Evolutionary conservation across 2,113 vertebrate genomes (phyloP), one percentile per base, ranked within the genome.

Genomic region (Hippopotamus amphibius): DNA sequence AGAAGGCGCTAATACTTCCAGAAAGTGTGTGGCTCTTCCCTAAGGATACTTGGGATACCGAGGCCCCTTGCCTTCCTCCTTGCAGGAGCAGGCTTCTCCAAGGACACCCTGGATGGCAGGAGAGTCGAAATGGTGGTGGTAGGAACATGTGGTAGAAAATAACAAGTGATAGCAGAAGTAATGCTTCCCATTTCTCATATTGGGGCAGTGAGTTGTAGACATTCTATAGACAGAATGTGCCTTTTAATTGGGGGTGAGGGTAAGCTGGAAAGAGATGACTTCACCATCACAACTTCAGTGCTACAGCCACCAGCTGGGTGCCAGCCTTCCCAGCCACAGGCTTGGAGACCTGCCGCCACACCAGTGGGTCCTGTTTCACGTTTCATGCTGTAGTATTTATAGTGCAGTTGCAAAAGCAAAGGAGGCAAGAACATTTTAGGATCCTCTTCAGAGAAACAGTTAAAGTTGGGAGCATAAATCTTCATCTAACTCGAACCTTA

Each of bases 151-250:
- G 76, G 80, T 96, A 88, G 90, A 77, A 92, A 93, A 77, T 72
- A 66, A 53, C 77, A 76, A 90, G 83, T 28, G n/a, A 72, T 85
- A 59, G 90, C 80, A 88, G 94, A 86, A 84, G 53, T 21, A 37
- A 37, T 61, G 43, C 68, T 93, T 96, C 84, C 90, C 68, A 6
- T 90, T 89, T 89, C 90, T 96, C 89, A 46, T n/a, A 19, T 87
- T 95, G 10, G 48, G 46, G 6, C 92, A 30, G 21, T 68, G 81
- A 79, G 37, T 50, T 72, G 57, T n/a, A 48, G 80, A n/a, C n/a
- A 8, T 41, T 86, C 21, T 68, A 9, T 43, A 4, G 82, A 53
- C 50, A 53, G 68, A 55, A 28, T 48, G 26, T 84, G 65, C 37
- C 83, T 87, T 84, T 88, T 80, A 33, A 14, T 15, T 33, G 55